phyloP scores from a whole-genome alignment of 2,888 invertebrate species.

The Polylopha cassiicola region DNA sequence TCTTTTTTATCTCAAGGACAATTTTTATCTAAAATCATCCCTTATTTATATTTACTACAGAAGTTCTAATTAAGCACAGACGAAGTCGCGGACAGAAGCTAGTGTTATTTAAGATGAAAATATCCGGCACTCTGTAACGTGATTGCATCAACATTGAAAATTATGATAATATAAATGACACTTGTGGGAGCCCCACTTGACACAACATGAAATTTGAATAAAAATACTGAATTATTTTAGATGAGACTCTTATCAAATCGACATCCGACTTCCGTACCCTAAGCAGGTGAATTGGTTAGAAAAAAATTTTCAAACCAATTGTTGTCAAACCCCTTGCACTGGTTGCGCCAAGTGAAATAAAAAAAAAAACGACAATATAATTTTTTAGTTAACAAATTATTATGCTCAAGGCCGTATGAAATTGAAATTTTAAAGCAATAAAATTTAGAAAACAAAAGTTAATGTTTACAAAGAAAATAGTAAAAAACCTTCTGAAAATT shows the following conservation, averaged over 20 bases:
- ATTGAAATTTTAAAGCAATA: conserved; percentile 40
- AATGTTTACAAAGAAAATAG: no score
- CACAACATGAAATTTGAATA: conserved; percentile 30
- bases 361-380: conserved; percentile 38
- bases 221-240: conserved; percentile 28
- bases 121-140: no score
- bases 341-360: conserved; percentile 17
- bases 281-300: conserved; percentile 56
- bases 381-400: conserved; percentile 34
- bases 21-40: no score
- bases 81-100: no score
- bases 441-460: conserved; percentile 28
- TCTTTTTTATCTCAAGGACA: no score
- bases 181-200: conserved; percentile 17
- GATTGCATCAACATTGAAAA: no score
- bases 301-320: conserved; percentile 51
- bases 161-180: no score
- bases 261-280: conserved; percentile 61
- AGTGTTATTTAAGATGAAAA: no score
- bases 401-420: conserved; percentile 42
- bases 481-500: no score
- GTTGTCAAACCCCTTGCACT: conserved; percentile 55
- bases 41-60: no score
- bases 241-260: conserved; percentile 37
- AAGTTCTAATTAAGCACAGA: no score